These are phyloP conservation scores for Hormiphora californensis DNA, from an alignment of 37 sponge, comb jelly and placozoan species.

Conservation along the genomic window DNA sequence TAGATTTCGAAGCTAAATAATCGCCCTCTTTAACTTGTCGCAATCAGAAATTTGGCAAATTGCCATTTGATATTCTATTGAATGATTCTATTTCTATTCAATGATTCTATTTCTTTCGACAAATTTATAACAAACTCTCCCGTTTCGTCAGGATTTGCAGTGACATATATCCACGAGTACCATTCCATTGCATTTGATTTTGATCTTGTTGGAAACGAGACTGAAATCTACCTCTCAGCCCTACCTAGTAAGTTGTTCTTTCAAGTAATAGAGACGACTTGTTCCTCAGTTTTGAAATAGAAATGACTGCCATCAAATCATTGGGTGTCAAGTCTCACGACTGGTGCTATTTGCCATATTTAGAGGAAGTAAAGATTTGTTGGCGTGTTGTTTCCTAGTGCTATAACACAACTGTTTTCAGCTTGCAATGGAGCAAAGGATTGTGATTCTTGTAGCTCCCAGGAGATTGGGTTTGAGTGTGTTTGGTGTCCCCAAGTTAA, in stretches of 20 bases:
- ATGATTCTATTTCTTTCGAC: neutral
- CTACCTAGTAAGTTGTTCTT: neutral
- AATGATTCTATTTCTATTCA: neutral
- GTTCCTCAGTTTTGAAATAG: no score
- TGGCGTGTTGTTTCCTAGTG: no score
- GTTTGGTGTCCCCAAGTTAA: neutral
- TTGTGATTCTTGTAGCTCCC: neutral
- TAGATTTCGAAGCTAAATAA: no score
- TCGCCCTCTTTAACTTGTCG: neutral
- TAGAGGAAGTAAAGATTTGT: no score
- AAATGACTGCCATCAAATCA: no score
- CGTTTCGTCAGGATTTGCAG: neutral
- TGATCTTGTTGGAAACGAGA: neutral
- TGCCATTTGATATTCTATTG: neutral
- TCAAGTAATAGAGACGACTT: neutral
- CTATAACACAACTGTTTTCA: neutral
- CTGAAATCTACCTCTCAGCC: neutral
- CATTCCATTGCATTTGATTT: neutral
- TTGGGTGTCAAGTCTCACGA: no score
- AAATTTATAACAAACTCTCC: neutral
- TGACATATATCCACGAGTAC: slow-evolving; percentile 5
- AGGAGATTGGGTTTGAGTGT: neutral
- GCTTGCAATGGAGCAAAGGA: neutral
- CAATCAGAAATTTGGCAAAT: neutral
- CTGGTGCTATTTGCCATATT: no score